A percentile compares a stretch with the other conserved stretches of the same genome.
These are phyloP conservation scores for Protomyctophum bolini DNA, from an alignment of 2,113 vertebrate genomes.

Conservation along the genomic window DNA sequence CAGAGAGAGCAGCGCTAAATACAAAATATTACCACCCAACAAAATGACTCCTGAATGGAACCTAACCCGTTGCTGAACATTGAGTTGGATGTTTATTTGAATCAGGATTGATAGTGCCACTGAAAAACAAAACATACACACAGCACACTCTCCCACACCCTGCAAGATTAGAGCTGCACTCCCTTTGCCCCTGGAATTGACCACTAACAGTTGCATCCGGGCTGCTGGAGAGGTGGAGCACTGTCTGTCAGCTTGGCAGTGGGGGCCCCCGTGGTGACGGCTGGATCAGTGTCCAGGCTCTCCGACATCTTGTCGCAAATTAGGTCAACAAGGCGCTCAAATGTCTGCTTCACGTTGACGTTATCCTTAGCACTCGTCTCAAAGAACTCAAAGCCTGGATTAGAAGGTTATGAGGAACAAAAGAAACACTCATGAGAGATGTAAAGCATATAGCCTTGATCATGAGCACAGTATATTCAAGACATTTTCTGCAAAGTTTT, in stretches of 20 bases:
- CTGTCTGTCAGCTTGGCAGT: slow-evolving; percentile 90
- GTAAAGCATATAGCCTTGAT: not conserved
- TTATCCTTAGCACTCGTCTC: slow-evolving; percentile 98
- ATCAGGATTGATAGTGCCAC: slow-evolving; percentile 41
- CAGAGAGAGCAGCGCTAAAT: slow-evolving; percentile 53
- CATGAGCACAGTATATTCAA: too few species aligned
- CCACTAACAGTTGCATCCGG: slow-evolving; percentile 92
- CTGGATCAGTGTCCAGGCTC: slow-evolving; percentile 89
- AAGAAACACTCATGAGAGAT: not conserved
- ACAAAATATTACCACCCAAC: too few species aligned
- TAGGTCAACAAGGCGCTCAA: slow-evolving; percentile 94
- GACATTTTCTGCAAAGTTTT: too few species aligned
- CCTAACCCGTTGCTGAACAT: too few species aligned
- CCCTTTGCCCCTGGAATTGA: slow-evolving; percentile 2
- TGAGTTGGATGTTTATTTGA: too few species aligned
- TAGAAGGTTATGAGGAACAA: slow-evolving; percentile 19
- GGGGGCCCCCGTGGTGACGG: slow-evolving; percentile 85
- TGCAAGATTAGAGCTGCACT: slow-evolving; percentile 35
- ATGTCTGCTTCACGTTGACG: slow-evolving; percentile 96
- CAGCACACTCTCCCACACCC: slow-evolving; percentile 43
- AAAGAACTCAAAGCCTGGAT: slow-evolving; percentile 96
- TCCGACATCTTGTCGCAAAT: slow-evolving; percentile 99
- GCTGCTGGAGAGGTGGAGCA: slow-evolving; percentile 86
- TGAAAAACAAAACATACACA: slow-evolving; percentile 26
- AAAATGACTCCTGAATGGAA: too few species aligned